Evolutionary conservation across 2,888 invertebrate genomes (phyloP).

Genomic region (Phasia obesa): DNA sequence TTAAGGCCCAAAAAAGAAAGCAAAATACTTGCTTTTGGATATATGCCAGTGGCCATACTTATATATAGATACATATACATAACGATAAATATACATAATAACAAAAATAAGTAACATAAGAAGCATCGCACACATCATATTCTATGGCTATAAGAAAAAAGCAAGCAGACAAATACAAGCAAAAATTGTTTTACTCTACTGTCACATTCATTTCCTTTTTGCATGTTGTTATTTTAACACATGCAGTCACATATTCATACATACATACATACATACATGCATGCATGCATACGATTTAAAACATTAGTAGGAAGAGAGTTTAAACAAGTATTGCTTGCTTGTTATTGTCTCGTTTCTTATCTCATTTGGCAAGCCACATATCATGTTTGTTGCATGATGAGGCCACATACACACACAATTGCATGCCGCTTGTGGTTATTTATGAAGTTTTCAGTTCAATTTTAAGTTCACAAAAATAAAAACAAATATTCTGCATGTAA

Average conservation of each 20-base stretch:
- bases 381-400: constrained; percentile 67
- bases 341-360: constrained; percentile 71
- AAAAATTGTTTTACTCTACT: constrained; percentile 63
- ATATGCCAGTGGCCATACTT: constrained; percentile 66
- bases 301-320: constrained; percentile 27
- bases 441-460: constrained; percentile 69
- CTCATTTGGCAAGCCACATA: constrained; percentile 71
- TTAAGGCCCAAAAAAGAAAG: constrained; percentile 2
- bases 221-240: constrained; percentile 57
- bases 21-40: constrained; percentile 55
- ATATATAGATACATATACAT: not conserved
- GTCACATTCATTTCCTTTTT: constrained; percentile 68
- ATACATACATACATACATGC: not conserved
- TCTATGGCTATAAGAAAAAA: constrained; percentile 14
- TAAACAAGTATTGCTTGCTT: constrained; percentile 65
- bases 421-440: constrained; percentile 75
- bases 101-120: constrained; percentile 58
- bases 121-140: constrained; percentile 43
- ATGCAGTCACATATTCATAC: constrained; percentile 6
- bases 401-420: constrained; percentile 68
- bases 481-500: constrained; percentile 39
- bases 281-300: not conserved
- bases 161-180: constrained; percentile 9
- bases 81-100: constrained; percentile 16
- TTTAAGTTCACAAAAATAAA: constrained; percentile 62